Base-by-base conservation (phyloP, 2,888 invertebrate genomes). In the Lepetodrilus schrolli region DNA sequence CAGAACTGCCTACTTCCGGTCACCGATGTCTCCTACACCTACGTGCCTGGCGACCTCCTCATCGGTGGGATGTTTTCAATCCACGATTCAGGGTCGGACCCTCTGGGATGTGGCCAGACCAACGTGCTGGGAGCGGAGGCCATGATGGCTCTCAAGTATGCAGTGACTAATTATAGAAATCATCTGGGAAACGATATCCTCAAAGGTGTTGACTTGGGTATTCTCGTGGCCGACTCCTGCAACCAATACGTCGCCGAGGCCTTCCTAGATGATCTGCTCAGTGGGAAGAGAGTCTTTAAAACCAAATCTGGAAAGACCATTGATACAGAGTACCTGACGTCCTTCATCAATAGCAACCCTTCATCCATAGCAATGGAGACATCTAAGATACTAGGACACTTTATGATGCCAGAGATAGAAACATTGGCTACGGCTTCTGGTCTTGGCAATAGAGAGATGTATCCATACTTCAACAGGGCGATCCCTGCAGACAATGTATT, bases 381-480 rank as follows among this genome's bases (percentile, higher is more conserved):
- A 17, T 38, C 83, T 2, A 91, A 91, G 47, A 89, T 92, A 80
- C 86, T 93, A 50, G 86, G 92, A 21, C 85, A 92, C n/a, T 92
- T 92, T 84, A 86, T 90, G 49, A 90, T 93, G 48, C 93, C 93
- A 0, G 92, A 93, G 86, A 83, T 91, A 8, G 83, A 83, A 3
- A 73, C 79, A 0, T 70, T 75, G 2, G 85, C 87, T 0, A 82
- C 83, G 2, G 77, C 82, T 38, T 26, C 74, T 0, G 20, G 43
- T 3, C 74, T 87, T 4, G 48, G 69, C 8, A 73, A 82, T 13
- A 77, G 69, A 7, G 50, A 30, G 2, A 73, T 65, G 69, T 86
- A 81, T 74, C 83, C 85, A 17, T 83, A 82, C 68, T 86, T 85
- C 70, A 76, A 81, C 17, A 77, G 88, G 10, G 83, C 83, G 5